Percentiles rank a stretch among this genome's conserved stretches.
Evolutionary conservation across 2,797 vertebrate species (phyloP).

Genomic region (Artibeus jamaicensis): DNA sequence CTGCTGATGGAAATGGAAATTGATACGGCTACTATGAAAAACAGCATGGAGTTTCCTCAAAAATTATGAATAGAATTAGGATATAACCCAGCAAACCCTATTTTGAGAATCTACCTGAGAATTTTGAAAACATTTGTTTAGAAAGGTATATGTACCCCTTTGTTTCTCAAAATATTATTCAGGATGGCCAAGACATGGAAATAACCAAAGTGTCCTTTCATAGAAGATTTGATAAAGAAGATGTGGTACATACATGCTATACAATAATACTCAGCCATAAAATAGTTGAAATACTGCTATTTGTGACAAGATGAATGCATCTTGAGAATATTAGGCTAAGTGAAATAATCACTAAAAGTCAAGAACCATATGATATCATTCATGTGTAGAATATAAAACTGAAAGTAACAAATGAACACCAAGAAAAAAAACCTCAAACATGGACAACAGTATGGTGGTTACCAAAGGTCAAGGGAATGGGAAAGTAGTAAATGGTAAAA

Average conservation of each 20-base stretch:
- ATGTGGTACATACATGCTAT: background rate
- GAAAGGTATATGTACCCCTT: background rate
- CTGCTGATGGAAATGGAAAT: background rate
- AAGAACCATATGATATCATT: background rate
- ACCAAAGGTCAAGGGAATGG: background rate
- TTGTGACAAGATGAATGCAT: background rate
- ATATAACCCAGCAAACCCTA: background rate
- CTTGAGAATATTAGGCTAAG: background rate
- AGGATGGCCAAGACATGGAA: background rate
- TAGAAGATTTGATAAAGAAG: background rate
- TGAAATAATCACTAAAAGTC: background rate
- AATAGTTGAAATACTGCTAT: background rate
- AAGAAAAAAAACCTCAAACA: background rate
- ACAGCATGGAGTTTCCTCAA: background rate
- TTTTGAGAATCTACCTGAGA: background rate
- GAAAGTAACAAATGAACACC: background rate
- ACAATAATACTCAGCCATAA: background rate
- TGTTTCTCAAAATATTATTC: background rate
- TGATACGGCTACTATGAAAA: background rate
- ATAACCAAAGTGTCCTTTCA: background rate
- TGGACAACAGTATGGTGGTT: background rate
- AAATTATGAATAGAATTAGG: background rate
- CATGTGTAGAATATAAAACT: background rate
- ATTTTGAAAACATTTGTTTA: background rate
- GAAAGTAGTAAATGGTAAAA: background rate